A percentile compares a stretch with the other conserved stretches of the same genome.
Evolutionary conservation across 1,140 invertebrate species (phyloP).

Genomic region (Camponotus pennsylvanicus): DNA sequence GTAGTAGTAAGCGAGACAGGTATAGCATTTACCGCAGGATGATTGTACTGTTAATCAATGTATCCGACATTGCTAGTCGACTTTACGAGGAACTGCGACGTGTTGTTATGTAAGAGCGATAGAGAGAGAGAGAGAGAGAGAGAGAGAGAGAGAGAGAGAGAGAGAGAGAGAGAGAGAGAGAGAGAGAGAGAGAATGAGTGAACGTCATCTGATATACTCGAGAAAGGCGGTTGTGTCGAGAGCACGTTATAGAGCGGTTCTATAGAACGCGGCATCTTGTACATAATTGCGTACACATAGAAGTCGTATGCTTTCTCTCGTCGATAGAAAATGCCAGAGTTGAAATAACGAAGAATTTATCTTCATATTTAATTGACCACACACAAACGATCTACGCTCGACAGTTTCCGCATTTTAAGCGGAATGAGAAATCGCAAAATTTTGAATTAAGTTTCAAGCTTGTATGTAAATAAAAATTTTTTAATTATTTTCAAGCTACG

Average conservation of each 20-base stretch:
- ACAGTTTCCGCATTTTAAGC: not conserved
- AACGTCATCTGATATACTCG: not conserved
- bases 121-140: not conserved
- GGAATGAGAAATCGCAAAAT: not conserved
- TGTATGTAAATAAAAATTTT: not conserved
- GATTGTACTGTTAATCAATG: slow-evolving; percentile 54
- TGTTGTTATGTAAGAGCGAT: slow-evolving; percentile 8
- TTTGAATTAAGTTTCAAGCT: not conserved
- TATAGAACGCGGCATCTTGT: slow-evolving; percentile 21
- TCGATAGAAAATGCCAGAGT: not conserved
- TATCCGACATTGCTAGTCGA: not conserved
- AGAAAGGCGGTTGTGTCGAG: slow-evolving; percentile 11
- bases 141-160: no score
- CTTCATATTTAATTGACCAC: not conserved
- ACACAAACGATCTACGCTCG: no score
- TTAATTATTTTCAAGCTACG: not conserved
- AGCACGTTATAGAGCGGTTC: slow-evolving; percentile 6
- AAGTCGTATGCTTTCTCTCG: slow-evolving; percentile 20
- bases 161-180: not conserved
- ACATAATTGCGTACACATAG: slow-evolving; percentile 26
- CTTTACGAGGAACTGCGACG: not conserved
- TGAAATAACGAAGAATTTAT: slow-evolving; percentile 12
- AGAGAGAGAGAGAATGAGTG: not conserved
- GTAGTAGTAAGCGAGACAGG: slow-evolving; percentile 33
- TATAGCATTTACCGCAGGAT: slow-evolving; percentile 36